phyloP scores from a whole-genome alignment of 2,888 invertebrate genomes.

The Zele albiditarsus region DNA sequence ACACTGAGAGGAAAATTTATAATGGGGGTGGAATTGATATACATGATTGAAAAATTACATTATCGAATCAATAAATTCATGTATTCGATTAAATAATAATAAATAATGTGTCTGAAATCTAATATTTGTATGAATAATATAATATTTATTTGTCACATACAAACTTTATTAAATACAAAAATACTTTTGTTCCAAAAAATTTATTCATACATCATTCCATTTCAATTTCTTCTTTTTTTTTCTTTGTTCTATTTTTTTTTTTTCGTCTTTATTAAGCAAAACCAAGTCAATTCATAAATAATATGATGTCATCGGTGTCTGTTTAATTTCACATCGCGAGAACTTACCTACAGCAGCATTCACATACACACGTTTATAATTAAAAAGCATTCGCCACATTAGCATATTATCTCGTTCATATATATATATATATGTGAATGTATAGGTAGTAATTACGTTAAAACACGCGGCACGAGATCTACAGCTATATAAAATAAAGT shows the following conservation, averaged over 20 bases:
- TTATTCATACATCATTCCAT: no score
- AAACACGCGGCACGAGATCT: slow-evolving; percentile 59
- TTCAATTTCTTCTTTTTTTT: neutral
- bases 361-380: slow-evolving; percentile 60
- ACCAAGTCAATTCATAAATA: neutral
- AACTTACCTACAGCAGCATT: slow-evolving; percentile 59
- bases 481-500: slow-evolving; percentile 5
- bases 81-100: no score
- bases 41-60: no score
- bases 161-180: no score
- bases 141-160: no score
- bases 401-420: slow-evolving; percentile 65
- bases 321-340: slow-evolving; percentile 52
- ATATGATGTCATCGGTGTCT: neutral
- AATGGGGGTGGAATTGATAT: no score
- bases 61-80: no score
- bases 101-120: no score
- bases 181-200: no score
- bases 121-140: no score
- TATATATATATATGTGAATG: neutral
- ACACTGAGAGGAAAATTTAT: neutral
- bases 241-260: neutral
- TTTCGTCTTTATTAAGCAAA: slow-evolving; percentile 6
- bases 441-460: slow-evolving; percentile 56
- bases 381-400: slow-evolving; percentile 60